These are phyloP conservation scores for Cosmia pyralina DNA, from an alignment of 2,888 invertebrate species.

Conservation along the genomic window DNA sequence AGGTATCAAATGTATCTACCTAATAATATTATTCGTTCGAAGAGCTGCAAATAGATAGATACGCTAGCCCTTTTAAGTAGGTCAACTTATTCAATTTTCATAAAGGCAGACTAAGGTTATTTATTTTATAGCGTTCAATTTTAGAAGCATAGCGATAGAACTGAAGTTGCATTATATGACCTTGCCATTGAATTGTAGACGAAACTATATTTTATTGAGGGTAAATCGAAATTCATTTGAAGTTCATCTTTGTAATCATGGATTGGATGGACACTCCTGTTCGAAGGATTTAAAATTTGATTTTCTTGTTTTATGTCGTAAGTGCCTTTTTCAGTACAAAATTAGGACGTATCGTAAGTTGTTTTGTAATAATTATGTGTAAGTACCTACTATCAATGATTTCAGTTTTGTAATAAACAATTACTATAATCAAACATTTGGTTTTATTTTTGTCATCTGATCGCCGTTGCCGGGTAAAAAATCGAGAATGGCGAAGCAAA, in stretches of 20 bases:
- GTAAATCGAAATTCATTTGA: neutral
- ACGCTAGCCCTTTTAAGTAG: constrained; percentile 10
- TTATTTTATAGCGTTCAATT: constrained; percentile 4
- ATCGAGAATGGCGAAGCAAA: too few relatives aligned
- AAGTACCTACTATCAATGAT: constrained; percentile 6
- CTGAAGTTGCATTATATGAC: neutral
- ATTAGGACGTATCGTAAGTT: constrained; percentile 20
- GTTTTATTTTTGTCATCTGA: constrained; percentile 19
- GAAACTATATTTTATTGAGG: neutral
- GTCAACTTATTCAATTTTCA: constrained; percentile 14
- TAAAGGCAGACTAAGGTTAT: neutral
- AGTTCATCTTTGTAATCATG: neutral
- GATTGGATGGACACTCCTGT: too few relatives aligned
- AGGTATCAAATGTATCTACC: too few relatives aligned
- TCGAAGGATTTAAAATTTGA: neutral
- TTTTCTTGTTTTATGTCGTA: neutral
- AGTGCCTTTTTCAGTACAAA: constrained; percentile 48
- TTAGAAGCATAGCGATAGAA: constrained; percentile 3
- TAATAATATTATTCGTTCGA: too few relatives aligned
- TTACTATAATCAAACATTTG: neutral
- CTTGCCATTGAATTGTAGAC: neutral
- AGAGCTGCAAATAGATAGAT: constrained; percentile 11
- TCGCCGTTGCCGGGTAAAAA: too few relatives aligned
- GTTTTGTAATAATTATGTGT: constrained; percentile 28
- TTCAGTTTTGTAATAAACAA: constrained; percentile 45